Evolutionary conservation across 2,888 invertebrate genomes (phyloP).

Genomic region (Cephus rjabovi): DNA sequence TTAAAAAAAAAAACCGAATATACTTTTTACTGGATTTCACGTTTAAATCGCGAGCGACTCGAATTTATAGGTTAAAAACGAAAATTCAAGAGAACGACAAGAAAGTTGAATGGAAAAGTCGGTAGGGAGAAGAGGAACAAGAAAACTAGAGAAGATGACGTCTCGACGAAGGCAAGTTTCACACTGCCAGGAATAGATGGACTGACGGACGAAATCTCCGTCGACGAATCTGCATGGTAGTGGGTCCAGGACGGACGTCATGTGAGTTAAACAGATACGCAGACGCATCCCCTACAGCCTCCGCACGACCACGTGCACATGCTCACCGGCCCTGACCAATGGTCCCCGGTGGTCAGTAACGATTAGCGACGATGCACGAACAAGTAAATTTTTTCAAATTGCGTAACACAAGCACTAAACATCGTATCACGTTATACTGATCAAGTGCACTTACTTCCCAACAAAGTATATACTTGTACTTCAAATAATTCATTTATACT

Average conservation of each 20-base stretch:
- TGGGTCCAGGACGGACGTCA: slow-evolving; percentile 22
- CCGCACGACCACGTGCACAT: background rate
- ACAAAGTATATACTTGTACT: background rate
- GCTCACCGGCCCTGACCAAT: background rate
- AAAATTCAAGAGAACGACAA: background rate
- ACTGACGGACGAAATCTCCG: slow-evolving; percentile 40
- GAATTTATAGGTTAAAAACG: background rate
- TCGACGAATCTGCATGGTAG: slow-evolving; percentile 46
- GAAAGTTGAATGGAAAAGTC: slow-evolving; percentile 17
- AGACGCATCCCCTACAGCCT: background rate
- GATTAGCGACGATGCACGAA: background rate
- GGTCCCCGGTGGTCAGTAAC: background rate
- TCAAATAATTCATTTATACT: background rate
- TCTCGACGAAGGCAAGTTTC: slow-evolving; percentile 53
- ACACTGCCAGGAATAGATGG: slow-evolving; percentile 64
- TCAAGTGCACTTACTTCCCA: background rate
- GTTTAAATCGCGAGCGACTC: background rate
- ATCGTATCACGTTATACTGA: background rate
- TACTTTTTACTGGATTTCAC: background rate
- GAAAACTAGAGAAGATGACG: slow-evolving; percentile 37
- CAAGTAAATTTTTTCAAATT: background rate
- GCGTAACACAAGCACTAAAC: background rate
- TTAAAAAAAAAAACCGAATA: background rate
- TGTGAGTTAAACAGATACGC: background rate
- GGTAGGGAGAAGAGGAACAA: slow-evolving; percentile 28